Percentiles rank a stretch among this genome's conserved stretches.
Evolutionary conservation across 2,888 invertebrate species (phyloP).

Genomic region (Nephrotoma appendiculata): DNA sequence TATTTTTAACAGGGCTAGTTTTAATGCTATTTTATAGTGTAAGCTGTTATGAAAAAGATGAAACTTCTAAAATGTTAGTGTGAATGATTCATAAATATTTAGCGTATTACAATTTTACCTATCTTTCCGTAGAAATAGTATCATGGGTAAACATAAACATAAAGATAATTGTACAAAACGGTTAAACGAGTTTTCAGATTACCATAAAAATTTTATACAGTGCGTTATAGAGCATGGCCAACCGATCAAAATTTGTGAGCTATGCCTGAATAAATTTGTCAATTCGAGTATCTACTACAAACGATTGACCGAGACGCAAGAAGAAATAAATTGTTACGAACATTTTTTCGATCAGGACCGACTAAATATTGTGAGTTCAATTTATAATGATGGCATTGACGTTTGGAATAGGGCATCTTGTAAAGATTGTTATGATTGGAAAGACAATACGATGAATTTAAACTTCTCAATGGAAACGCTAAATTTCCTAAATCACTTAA

Average conservation of each 20-base stretch:
- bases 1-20: neutral
- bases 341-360: neutral
- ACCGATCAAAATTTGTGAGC: neutral
- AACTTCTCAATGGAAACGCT: neutral
- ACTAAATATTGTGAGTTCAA: neutral
- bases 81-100: neutral
- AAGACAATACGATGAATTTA: neutral
- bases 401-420: neutral
- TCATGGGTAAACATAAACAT: neutral
- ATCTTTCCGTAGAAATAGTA: neutral
- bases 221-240: neutral
- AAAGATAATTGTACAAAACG: neutral
- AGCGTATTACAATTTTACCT: neutral
- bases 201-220: neutral
- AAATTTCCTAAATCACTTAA: neutral
- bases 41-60: neutral
- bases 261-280: neutral
- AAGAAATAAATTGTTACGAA: neutral
- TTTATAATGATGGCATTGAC: neutral
- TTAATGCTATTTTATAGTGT: neutral
- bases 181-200: neutral
- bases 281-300: neutral
- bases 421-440: slow-evolving; percentile 1
- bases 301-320: neutral
- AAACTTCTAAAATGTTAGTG: neutral